Evolutionary conservation across 2,888 invertebrate genomes (phyloP).

Genomic region (Thysanoteuthis rhombus): DNA sequence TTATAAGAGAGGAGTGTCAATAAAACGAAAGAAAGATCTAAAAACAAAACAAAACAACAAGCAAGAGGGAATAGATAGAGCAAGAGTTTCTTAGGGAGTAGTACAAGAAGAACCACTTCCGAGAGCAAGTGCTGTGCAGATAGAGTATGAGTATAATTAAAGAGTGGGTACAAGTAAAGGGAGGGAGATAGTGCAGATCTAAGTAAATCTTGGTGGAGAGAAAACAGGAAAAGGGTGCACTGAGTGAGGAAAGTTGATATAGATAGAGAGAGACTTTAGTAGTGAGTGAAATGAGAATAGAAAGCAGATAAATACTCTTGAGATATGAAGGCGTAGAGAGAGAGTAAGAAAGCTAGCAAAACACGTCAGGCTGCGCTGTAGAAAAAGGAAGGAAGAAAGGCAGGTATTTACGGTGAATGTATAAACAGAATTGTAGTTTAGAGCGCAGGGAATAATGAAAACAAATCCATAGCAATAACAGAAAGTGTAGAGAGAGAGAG

Average conservation of each 20-base stretch:
- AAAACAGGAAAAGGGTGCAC: not conserved
- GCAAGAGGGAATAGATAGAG: not conserved
- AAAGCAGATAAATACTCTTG: not conserved
- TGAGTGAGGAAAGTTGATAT: not conserved
- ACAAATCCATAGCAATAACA: no score
- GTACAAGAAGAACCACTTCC: not conserved
- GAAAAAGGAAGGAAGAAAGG: not conserved
- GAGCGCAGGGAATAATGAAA: not conserved
- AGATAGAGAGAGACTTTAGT: not conserved
- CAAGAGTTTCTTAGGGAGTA: not conserved
- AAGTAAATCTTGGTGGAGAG: not conserved
- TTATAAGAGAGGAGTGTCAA: not conserved
- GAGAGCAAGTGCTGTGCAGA: not conserved
- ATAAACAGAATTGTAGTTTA: not conserved
- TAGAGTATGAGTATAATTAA: not conserved
- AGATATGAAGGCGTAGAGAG: not conserved
- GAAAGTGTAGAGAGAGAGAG: no score
- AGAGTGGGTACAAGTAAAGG: not conserved
- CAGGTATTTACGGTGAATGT: not conserved
- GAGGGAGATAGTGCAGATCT: not conserved
- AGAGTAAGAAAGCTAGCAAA: not conserved
- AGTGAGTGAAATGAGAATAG: not conserved
- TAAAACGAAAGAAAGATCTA: not conserved
- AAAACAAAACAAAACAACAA: not conserved
- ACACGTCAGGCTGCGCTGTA: not conserved